Base-by-base conservation (phyloP, 2,113 vertebrate species). In the Myrmophylax atrothorax region DNA sequence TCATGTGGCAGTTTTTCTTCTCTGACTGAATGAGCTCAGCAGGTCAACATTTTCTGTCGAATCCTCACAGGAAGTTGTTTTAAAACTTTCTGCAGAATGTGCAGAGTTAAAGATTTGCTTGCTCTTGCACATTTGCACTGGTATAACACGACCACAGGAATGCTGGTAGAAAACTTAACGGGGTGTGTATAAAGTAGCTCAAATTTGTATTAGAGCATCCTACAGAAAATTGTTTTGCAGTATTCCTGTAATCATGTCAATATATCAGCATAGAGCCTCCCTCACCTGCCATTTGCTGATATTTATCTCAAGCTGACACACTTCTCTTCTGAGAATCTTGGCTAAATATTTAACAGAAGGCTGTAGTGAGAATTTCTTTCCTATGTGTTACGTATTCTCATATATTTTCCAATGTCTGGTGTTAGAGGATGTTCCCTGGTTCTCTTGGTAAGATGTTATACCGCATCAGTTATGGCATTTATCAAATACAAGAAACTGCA, bases 51-150 rank as follows among this genome's bases (percentile, higher is more conserved):
- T 96, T 93, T 79, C 35, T 67, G 12, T 55, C 73, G 72, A 92
- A 49, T 72, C 83, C 70, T 94, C 83, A 59, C 28, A n/a, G 76
- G 64, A 94, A 89, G 40, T 58, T 90, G n/a, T 35, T 53, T 67
- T 49, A 75, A 83, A 96, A 88, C 62, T 89, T 91, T 68, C 74
- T 93, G 85, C 64, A 82, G 79, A 84, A 75, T 67, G 83, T 28
- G 18, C 84, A 93, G 60, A 53, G 84, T 77, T 93, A 84, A 92
- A 78, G 62, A 82, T 60, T 78, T 90, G 44, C 52, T 90, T 78
- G 47, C 16, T 87, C 23, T 69, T 85, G 85, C 69, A 72, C 22
- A n/a, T 92, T 90, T 86, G 44, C n/a, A n/a, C 35, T 64, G n/a
- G 62, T 70, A 56, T 84, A 68, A 75, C 18, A 20, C 25, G 46